phyloP scores from a whole-genome alignment of 1,140 invertebrate species.

The Drosophila nannoptera region DNA sequence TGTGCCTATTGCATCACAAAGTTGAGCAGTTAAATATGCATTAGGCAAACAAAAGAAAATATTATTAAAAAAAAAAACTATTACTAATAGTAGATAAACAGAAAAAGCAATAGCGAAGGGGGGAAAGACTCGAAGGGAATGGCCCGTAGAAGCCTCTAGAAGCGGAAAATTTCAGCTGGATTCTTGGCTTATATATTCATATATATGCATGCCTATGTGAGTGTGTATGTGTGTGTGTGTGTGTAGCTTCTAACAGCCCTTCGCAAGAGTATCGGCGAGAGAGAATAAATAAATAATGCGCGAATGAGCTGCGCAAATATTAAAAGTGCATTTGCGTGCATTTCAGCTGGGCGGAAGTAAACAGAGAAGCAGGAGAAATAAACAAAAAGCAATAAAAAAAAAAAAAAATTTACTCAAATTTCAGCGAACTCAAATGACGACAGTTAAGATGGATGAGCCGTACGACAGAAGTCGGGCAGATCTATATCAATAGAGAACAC shows the following conservation, averaged over 20 bases:
- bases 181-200: no score
- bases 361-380: not conserved
- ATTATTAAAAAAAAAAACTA: not conserved
- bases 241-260: no score
- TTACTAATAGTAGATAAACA: not conserved
- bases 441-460: not conserved
- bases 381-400: not conserved
- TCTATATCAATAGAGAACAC: no score
- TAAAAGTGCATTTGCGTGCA: slow-evolving; percentile 52
- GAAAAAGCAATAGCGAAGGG: not conserved
- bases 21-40: slow-evolving; percentile 53
- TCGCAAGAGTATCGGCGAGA: slow-evolving; percentile 2
- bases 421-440: not conserved
- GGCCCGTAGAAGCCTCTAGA: no score
- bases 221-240: no score
- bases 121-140: no score
- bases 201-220: no score
- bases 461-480: no score
- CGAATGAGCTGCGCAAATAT: slow-evolving; percentile 71
- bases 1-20: slow-evolving; percentile 50
- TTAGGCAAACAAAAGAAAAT: slow-evolving; percentile 28
- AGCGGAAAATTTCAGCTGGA: no score
- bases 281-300: slow-evolving; percentile 34
- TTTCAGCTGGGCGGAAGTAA: slow-evolving; percentile 49
- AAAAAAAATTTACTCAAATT: not conserved